Conservation (phyloP, 2,797 vertebrate genomes). For the Pygocentrus nattereri region DNA sequence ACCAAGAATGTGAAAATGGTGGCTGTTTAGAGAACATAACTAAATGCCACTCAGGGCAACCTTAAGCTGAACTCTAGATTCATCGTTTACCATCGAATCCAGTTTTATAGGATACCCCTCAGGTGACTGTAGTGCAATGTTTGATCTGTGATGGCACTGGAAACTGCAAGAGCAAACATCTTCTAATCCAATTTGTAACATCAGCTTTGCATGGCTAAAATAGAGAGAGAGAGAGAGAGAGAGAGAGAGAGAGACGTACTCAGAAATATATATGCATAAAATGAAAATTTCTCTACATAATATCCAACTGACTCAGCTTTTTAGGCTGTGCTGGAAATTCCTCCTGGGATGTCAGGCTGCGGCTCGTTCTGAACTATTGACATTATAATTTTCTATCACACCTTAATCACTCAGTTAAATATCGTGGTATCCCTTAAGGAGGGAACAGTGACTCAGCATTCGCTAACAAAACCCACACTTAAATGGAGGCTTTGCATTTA, state of each 20-base stretch:
- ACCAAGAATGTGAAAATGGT: neutral
- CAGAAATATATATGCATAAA: neutral
- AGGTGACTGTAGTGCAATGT: conserved; percentile 66
- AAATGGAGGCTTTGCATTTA: too few species aligned
- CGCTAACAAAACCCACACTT: too few species aligned
- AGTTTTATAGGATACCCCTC: neutral
- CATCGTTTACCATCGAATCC: neutral
- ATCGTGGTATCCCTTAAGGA: too few species aligned
- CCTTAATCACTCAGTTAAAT: too few species aligned
- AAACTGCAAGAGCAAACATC: conserved; percentile 62
- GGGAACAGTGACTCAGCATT: too few species aligned
- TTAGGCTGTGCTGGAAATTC: neutral
- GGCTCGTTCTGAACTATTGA: too few species aligned
- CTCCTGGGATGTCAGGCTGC: too few species aligned
- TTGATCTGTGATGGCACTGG: conserved; percentile 69
- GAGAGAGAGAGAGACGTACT: neutral
- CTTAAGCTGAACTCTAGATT: conserved; percentile 3
- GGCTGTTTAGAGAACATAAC: neutral
- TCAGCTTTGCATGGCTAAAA: conserved; percentile 46
- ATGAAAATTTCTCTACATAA: neutral
- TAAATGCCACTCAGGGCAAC: conserved; percentile 1
- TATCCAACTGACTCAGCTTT: conserved; percentile 10
- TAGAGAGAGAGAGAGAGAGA: conserved; percentile 3
- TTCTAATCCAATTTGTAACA: conserved; percentile 61
- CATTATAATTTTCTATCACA: too few species aligned